Percentiles rank a stretch among this genome's conserved stretches.
Conservation (phyloP, 37 sponge, comb jelly and placozoan species). For the Spongilla lacustris region DNA sequence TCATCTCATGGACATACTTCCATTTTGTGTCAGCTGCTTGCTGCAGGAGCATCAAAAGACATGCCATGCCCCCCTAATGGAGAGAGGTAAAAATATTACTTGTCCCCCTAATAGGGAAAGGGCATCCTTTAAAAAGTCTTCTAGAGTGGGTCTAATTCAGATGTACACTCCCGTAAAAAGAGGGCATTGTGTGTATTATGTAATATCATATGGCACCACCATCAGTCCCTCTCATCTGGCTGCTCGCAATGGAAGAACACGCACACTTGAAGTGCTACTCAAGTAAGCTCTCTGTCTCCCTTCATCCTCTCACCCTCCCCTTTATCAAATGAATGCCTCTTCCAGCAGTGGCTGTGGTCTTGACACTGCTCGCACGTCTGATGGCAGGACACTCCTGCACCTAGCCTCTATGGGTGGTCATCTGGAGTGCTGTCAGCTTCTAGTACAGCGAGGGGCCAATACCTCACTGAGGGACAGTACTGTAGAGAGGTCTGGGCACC, state of each 20-base stretch:
- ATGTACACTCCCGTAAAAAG: not conserved
- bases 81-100: not conserved
- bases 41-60: not conserved
- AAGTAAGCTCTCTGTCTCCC: conserved; percentile 24
- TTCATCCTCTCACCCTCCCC: not conserved
- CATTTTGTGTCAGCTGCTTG: not conserved
- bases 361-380: conserved; percentile 17
- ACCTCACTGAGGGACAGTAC: conserved; percentile 10
- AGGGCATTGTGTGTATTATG: no score
- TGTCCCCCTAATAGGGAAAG: not conserved
- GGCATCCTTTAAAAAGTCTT: not conserved
- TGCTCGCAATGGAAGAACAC: conserved; percentile 28
- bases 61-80: not conserved
- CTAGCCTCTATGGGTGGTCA: conserved; percentile 55
- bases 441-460: conserved; percentile 45
- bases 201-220: no score
- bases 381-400: conserved; percentile 59
- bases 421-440: conserved; percentile 49
- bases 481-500: not conserved
- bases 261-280: conserved; percentile 18
- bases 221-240: conserved; percentile 61
- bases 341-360: conserved; percentile 23
- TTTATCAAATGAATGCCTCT: not conserved
- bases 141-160: not conserved
- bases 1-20: not conserved